These are phyloP conservation scores for Microtus ochrogaster DNA, from an alignment of 2,113 vertebrate genomes.

Conservation along the genomic window DNA sequence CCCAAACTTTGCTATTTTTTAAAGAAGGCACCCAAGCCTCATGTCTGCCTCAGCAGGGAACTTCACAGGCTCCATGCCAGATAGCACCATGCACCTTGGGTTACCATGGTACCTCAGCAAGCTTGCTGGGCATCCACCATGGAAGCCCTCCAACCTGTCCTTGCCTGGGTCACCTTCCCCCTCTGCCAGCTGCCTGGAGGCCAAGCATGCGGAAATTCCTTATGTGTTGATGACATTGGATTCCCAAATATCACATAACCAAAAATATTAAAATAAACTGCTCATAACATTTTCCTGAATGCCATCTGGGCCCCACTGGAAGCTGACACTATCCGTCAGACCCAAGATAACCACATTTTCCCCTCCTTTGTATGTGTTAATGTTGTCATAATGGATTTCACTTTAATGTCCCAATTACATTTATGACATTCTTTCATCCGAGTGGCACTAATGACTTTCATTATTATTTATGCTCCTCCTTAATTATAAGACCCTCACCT, in stretches of 20 bases:
- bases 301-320: constrained; percentile 85
- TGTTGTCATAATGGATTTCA: constrained; percentile 87
- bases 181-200: constrained; percentile 65
- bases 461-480: constrained; percentile 90
- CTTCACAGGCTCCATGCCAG: constrained; percentile 68
- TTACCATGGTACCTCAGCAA: constrained; percentile 49
- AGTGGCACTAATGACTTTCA: constrained; percentile 90
- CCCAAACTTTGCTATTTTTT: constrained; percentile 39
- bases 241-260: constrained; percentile 80
- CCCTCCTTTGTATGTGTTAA: constrained; percentile 85
- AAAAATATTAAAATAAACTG: constrained; percentile 84
- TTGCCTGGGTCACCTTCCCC: constrained; percentile 55
- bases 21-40: constrained; percentile 74
- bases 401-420: constrained; percentile 89
- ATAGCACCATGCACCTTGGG: neutral
- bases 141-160: constrained; percentile 23
- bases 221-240: constrained; percentile 76
- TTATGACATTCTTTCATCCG: constrained; percentile 87
- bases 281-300: constrained; percentile 83
- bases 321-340: constrained; percentile 85
- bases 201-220: constrained; percentile 67
- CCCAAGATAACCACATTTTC: constrained; percentile 85
- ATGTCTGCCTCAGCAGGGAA: constrained; percentile 74
- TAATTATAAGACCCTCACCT: constrained; percentile 89
- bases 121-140: neutral